Percentiles rank a stretch among this genome's conserved stretches.
Evolutionary conservation across 2,888 invertebrate genomes (phyloP).

Genomic region (Lysandra coridon): DNA sequence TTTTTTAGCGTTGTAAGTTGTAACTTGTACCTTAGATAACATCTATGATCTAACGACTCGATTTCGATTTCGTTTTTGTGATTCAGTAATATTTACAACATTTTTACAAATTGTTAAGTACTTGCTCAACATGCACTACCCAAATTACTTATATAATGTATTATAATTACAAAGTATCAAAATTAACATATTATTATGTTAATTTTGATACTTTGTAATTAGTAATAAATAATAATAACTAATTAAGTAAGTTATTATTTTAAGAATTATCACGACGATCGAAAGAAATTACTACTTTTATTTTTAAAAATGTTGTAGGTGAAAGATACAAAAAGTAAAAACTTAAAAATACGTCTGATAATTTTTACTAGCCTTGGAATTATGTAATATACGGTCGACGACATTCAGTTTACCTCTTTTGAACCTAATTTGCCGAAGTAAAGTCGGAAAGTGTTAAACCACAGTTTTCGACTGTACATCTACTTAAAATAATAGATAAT

Average conservation of each 20-base stretch:
- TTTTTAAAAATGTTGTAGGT: too few relatives aligned
- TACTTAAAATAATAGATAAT: constrained; percentile 6
- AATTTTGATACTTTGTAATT: too few relatives aligned
- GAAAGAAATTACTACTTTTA: background rate
- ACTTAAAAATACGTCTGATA: background rate
- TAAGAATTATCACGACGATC: background rate
- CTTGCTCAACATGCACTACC: background rate
- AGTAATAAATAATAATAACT: too few relatives aligned
- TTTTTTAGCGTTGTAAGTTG: background rate
- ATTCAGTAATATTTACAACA: constrained; percentile 4
- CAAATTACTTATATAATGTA: background rate
- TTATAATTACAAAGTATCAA: background rate
- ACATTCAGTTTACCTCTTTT: background rate
- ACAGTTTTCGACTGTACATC: background rate
- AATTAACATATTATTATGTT: background rate
- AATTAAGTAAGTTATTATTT: background rate
- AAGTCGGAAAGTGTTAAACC: background rate
- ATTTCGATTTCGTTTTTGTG: background rate
- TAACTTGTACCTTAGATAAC: too few relatives aligned
- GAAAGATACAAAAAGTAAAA: too few relatives aligned
- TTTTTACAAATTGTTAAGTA: background rate
- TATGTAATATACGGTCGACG: too few relatives aligned
- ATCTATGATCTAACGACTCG: too few relatives aligned
- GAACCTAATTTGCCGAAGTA: background rate
- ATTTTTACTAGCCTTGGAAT: background rate